Conservation (phyloP, 2,113 vertebrate genomes). For the Rhegmatorhina hoffmannsi region DNA sequence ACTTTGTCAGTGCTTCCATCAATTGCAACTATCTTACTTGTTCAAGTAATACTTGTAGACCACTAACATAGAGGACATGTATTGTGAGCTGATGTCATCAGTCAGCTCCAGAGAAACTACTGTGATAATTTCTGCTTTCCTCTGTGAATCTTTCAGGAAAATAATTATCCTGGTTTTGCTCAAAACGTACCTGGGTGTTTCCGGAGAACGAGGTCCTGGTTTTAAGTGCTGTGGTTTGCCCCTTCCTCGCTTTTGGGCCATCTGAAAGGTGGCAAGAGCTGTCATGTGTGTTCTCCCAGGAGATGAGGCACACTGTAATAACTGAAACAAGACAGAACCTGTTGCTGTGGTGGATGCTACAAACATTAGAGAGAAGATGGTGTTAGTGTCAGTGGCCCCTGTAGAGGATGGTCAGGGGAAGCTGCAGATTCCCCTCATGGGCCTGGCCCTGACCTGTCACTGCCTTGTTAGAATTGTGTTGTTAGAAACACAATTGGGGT, state of each 20-base stretch:
- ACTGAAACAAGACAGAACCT: neutral
- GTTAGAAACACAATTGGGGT: too few relatives aligned
- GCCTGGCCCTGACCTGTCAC: neutral
- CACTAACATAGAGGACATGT: fast-evolving
- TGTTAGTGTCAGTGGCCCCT: neutral
- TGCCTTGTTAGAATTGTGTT: neutral
- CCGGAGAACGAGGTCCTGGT: neutral
- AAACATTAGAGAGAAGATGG: neutral
- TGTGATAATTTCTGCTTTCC: neutral
- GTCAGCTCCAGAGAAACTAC: neutral
- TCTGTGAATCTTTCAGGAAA: neutral
- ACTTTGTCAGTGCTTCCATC: neutral
- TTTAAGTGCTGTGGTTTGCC: neutral
- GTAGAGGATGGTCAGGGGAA: neutral
- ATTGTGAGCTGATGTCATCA: neutral
- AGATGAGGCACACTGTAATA: neutral
- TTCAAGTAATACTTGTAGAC: neutral
- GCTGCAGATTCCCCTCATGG: neutral
- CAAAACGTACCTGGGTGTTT: neutral
- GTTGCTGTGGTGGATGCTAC: too few relatives aligned
- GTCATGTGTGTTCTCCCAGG: neutral
- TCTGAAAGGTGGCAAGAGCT: neutral
- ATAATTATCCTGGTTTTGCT: neutral
- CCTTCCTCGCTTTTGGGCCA: neutral
- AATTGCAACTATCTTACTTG: neutral